These are phyloP conservation scores for Galago senegalensis DNA, from an alignment of 2,797 vertebrate genomes.

Conservation along the genomic window DNA sequence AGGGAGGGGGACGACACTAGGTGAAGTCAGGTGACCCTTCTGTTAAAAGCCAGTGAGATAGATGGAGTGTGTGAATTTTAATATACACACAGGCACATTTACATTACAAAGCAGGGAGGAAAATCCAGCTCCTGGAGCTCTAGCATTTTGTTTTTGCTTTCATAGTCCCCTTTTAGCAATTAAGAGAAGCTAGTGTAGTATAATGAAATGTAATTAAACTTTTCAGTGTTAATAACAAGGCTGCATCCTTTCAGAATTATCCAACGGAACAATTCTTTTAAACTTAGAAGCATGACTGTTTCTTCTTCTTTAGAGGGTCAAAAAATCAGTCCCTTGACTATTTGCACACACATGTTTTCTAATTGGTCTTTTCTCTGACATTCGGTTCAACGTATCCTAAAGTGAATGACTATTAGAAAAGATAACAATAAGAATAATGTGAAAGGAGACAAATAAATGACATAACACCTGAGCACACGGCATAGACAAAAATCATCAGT, in stretches of 20 bases:
- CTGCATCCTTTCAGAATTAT: conserved; percentile 67
- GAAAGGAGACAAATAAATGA: neutral
- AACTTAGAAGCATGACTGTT: conserved; percentile 49
- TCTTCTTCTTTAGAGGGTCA: conserved; percentile 43
- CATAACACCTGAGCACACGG: neutral
- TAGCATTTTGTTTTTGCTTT: conserved; percentile 79
- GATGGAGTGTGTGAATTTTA: conserved; percentile 82
- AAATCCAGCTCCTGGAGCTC: conserved; percentile 81
- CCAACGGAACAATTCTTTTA: conserved; percentile 66
- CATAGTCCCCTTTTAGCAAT: conserved; percentile 75
- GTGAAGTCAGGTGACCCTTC: conserved; percentile 89
- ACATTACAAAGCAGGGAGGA: conserved; percentile 86
- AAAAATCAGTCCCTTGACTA: conserved; percentile 50
- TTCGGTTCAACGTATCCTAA: conserved; percentile 45
- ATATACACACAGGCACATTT: conserved; percentile 83
- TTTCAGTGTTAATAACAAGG: conserved; percentile 80
- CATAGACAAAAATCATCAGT: conserved; percentile 27
- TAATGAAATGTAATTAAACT: conserved; percentile 87
- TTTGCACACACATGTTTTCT: conserved; percentile 33
- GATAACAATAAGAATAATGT: neutral
- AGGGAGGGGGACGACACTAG: conserved; percentile 70
- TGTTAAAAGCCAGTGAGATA: conserved; percentile 71
- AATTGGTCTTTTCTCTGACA: conserved; percentile 43
- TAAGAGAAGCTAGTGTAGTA: conserved; percentile 65
- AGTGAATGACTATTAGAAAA: conserved; percentile 31